These are phyloP conservation scores for Blera fallax DNA, from an alignment of 2,888 invertebrate genomes.

Conservation along the genomic window DNA sequence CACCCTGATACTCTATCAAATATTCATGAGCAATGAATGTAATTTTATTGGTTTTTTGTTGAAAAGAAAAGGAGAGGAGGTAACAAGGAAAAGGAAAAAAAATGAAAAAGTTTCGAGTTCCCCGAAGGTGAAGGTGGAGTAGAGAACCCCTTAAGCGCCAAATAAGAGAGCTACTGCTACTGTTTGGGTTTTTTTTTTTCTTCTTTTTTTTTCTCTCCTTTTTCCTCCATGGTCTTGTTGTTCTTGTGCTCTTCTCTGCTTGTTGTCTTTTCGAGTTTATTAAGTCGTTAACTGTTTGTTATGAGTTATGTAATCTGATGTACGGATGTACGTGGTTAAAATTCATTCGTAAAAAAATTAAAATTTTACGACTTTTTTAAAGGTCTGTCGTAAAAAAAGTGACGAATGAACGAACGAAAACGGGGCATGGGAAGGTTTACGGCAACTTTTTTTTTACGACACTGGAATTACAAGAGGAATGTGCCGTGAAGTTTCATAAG, in stretches of 20 bases:
- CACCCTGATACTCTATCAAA: conserved; percentile 59
- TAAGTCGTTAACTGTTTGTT: conserved; percentile 73
- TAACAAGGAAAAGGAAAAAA: not conserved
- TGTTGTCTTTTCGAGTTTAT: conserved; percentile 68
- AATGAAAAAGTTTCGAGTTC: not conserved
- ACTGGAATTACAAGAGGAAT: conserved; percentile 56
- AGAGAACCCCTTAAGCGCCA: conserved; percentile 54
- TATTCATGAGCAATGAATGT: conserved; percentile 72
- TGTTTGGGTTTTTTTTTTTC: conserved; percentile 20
- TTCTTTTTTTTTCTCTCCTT: not conserved
- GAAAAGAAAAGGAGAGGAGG: not conserved
- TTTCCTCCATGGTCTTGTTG: not conserved
- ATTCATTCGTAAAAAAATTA: conserved; percentile 64
- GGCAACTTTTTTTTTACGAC: conserved; percentile 34
- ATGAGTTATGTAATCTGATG: conserved; percentile 72
- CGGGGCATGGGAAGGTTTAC: conserved; percentile 48
- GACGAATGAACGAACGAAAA: not conserved
- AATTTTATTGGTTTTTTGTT: conserved; percentile 66
- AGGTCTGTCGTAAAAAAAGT: conserved; percentile 57
- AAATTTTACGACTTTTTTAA: conserved; percentile 65
- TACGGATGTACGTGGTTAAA: conserved; percentile 71
- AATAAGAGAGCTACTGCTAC: conserved; percentile 31
- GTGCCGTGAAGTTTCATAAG: conserved; percentile 51
- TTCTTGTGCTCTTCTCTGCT: conserved; percentile 4
- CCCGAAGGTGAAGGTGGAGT: not conserved